phyloP scores from a whole-genome alignment of 2,113 vertebrate genomes.

The Lycocorax pyrrhopterus region DNA sequence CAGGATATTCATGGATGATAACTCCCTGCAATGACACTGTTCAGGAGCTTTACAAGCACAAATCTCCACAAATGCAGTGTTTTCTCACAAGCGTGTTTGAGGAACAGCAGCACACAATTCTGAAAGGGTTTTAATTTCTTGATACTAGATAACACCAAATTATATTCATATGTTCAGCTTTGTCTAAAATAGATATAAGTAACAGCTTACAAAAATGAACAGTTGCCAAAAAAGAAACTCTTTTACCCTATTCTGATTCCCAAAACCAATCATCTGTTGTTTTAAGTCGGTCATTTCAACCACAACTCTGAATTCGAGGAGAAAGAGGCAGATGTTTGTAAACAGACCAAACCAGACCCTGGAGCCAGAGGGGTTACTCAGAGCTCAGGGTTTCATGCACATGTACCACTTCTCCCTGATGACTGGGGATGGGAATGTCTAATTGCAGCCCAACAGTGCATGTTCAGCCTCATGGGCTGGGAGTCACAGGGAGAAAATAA shows the following conservation, averaged over 20 bases:
- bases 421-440: neutral
- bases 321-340: neutral
- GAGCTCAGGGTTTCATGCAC: neutral
- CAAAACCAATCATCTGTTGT: fast-evolving
- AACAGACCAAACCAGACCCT: neutral
- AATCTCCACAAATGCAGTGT: neutral
- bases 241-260: neutral
- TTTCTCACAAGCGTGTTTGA: neutral
- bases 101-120: neutral
- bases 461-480: neutral
- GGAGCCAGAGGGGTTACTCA: neutral
- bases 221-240: neutral
- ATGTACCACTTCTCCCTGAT: neutral
- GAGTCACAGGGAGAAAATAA: neutral
- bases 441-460: neutral
- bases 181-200: neutral
- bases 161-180: neutral
- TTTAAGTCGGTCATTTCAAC: neutral
- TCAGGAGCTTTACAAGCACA: neutral
- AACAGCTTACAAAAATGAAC: neutral
- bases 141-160: neutral
- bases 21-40: neutral
- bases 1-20: neutral
- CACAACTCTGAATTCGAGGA: neutral
- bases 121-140: neutral